These are phyloP conservation scores for Vultur gryphus DNA, from an alignment of 2,797 vertebrate species.

Conservation along the genomic window DNA sequence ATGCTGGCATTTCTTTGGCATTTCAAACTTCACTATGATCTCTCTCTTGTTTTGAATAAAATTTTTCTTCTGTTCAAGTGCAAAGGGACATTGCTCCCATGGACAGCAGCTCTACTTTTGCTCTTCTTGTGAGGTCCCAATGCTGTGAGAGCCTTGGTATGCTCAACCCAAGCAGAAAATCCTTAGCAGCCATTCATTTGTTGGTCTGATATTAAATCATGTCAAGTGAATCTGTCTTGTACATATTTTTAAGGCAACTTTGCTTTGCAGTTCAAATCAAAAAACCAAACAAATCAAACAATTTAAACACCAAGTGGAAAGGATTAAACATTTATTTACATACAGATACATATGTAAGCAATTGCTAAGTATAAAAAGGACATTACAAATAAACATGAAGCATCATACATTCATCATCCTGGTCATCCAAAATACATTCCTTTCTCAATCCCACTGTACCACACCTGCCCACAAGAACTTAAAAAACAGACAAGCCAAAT, in stretches of 20 bases:
- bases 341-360: constrained; percentile 68
- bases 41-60: not conserved
- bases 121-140: not conserved
- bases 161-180: not conserved
- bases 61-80: not conserved
- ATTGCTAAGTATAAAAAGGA: constrained; percentile 67
- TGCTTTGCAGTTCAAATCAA: not conserved
- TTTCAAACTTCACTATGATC: not conserved
- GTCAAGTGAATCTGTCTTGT: not conserved
- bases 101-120: not conserved
- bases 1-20: not conserved
- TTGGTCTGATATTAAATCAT: not conserved
- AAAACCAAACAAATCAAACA: not conserved
- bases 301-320: constrained; percentile 44
- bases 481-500: constrained; percentile 33
- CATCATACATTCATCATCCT: constrained; percentile 70
- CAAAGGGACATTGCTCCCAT: not conserved
- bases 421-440: constrained; percentile 68
- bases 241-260: not conserved
- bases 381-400: constrained; percentile 67
- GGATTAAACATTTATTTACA: constrained; percentile 75
- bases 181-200: not conserved
- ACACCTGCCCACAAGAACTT: constrained; percentile 55
- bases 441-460: constrained; percentile 58
- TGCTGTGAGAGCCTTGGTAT: not conserved